phyloP scores from a whole-genome alignment of 2,113 vertebrate genomes.

The Thermophis baileyi region DNA sequence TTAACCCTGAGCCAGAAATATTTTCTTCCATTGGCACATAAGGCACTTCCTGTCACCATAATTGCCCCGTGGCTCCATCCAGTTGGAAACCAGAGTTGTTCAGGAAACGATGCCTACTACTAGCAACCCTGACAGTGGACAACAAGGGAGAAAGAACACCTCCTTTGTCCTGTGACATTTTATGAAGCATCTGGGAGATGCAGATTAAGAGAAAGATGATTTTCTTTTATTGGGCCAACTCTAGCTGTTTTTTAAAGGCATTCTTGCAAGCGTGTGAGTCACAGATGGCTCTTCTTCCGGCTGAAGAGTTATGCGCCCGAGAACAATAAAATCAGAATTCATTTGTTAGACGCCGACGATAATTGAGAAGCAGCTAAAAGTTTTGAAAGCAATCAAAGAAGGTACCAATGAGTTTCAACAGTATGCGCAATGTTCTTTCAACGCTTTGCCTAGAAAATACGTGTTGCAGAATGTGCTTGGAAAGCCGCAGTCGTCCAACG shows the following conservation, averaged over 20 bases:
- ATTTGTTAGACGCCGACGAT: neutral
- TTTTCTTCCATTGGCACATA: neutral
- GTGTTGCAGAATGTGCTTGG: neutral
- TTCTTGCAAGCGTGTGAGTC: neutral
- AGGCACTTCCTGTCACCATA: neutral
- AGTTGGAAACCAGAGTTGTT: neutral
- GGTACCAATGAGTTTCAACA: neutral
- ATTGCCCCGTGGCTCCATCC: neutral
- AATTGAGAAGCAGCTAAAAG: neutral
- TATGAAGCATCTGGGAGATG: constrained; percentile 7
- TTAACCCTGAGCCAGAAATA: neutral
- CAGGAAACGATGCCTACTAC: neutral
- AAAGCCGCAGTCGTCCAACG: neutral
- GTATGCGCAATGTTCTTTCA: neutral
- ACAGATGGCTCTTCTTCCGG: constrained; percentile 21
- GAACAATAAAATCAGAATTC: constrained; percentile 16
- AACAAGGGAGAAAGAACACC: neutral
- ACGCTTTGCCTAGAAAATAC: neutral
- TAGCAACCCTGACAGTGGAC: neutral
- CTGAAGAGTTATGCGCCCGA: constrained; percentile 7
- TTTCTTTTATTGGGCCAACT: constrained; percentile 18
- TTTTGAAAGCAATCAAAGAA: neutral
- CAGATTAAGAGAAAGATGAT: neutral
- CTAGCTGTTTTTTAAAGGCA: constrained; percentile 10
- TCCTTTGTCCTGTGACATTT: neutral